Conservation (phyloP, 2,113 vertebrate genomes). For the Corythoichthys intestinalis region DNA sequence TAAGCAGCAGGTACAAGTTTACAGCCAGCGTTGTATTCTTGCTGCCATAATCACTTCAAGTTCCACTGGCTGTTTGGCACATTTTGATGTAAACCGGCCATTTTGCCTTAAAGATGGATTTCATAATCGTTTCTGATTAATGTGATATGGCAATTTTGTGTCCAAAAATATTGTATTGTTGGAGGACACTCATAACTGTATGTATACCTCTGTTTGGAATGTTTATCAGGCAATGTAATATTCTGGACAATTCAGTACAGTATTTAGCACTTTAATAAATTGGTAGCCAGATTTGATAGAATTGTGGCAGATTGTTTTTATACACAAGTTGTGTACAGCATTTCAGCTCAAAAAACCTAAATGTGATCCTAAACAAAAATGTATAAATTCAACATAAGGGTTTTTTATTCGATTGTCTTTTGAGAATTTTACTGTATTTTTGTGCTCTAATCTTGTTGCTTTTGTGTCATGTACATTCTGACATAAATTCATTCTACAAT, state of each 20-base stretch:
- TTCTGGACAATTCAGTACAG: background rate
- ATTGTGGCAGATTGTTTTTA: background rate
- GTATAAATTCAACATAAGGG: background rate
- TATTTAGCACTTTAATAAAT: background rate
- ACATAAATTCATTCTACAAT: background rate
- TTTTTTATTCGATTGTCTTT: background rate
- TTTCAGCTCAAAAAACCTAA: background rate
- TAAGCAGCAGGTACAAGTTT: background rate
- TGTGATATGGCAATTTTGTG: background rate
- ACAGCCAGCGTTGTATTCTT: background rate
- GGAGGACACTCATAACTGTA: background rate
- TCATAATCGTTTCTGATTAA: background rate
- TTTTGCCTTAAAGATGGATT: conserved; percentile 39
- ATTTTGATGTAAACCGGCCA: background rate
- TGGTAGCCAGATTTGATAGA: background rate
- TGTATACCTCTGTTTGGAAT: background rate
- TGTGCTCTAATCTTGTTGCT: background rate
- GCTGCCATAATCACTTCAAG: background rate
- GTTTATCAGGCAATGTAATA: background rate
- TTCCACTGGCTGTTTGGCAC: background rate
- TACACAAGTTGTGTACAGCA: background rate
- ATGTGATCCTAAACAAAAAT: background rate
- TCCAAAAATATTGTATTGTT: background rate
- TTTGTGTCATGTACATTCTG: background rate
- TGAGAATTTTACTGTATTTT: background rate